A percentile compares a stretch with the other conserved stretches of the same genome.
These are phyloP conservation scores for Pasiphila rectangulata DNA, from an alignment of 2,888 invertebrate genomes.

Conservation along the genomic window DNA sequence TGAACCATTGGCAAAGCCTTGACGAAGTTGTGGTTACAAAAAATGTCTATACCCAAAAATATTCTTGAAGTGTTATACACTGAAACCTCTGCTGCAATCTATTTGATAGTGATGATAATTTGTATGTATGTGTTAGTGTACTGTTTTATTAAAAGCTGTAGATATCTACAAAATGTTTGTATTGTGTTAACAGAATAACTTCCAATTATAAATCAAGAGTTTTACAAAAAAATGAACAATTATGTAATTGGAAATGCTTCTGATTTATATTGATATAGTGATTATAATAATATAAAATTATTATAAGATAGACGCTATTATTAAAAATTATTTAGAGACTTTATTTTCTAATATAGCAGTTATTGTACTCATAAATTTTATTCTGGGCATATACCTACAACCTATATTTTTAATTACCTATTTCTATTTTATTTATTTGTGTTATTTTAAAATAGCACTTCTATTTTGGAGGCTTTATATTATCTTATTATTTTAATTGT, in stretches of 20 bases:
- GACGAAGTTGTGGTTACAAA: conserved; percentile 61
- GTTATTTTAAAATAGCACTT: conserved; percentile 57
- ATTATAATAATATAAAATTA: too few relatives aligned
- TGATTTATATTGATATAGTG: conserved; percentile 31
- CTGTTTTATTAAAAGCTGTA: conserved; percentile 40
- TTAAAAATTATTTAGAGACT: conserved; percentile 46
- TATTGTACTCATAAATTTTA: conserved; percentile 48
- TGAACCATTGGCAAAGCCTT: conserved; percentile 73
- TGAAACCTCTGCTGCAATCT: conserved; percentile 61
- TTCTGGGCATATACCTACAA: conserved; percentile 38
- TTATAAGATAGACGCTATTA: conserved; percentile 53
- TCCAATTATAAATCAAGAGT: conserved; percentile 29
- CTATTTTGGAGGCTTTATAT: conserved; percentile 68
- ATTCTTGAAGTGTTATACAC: conserved; percentile 68
- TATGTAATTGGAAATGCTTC: conserved; percentile 23
- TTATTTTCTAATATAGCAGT: conserved; percentile 37
- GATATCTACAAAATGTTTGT: conserved; percentile 37
- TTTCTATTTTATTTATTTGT: conserved; percentile 59
- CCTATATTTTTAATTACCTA: conserved; percentile 41
- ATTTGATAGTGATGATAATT: conserved; percentile 41
- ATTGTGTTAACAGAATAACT: conserved; percentile 23
- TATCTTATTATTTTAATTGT: conserved; percentile 58
- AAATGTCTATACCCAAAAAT: conserved; percentile 54
- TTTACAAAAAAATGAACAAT: background rate
- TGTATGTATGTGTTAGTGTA: conserved; percentile 41